phyloP scores from a whole-genome alignment of 1,140 invertebrate species.

The Pseudomyrmex dendroicus region DNA sequence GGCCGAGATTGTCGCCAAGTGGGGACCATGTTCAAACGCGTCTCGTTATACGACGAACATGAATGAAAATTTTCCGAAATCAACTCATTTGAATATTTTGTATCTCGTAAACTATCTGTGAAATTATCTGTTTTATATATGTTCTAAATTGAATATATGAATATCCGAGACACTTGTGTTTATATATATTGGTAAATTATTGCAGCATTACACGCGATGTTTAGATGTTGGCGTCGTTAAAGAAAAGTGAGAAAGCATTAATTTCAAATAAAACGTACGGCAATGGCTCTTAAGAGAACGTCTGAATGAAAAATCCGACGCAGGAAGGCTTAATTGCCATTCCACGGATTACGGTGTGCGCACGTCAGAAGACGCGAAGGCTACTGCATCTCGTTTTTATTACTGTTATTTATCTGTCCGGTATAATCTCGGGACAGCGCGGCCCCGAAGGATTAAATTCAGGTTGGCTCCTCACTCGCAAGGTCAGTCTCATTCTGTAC shows the following conservation, averaged over 20 bases:
- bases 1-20: constrained; percentile 65
- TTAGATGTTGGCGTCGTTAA: not conserved
- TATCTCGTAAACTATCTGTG: too few species aligned
- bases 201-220: not conserved
- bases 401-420: constrained; percentile 73
- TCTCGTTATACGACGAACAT: not conserved
- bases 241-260: not conserved
- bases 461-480: constrained; percentile 72
- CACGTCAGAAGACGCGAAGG: constrained; percentile 48
- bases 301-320: constrained; percentile 28
- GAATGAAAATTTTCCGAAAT: not conserved
- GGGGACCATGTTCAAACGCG: constrained; percentile 42
- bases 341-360: constrained; percentile 59
- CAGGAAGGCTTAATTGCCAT: constrained; percentile 60
- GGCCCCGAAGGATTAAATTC: constrained; percentile 72
- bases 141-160: too few species aligned
- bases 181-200: too few species aligned
- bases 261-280: constrained; percentile 23
- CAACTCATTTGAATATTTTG: not conserved
- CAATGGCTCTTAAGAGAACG: constrained; percentile 9
- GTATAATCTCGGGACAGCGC: constrained; percentile 48
- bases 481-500: constrained; percentile 68
- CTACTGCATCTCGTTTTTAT: constrained; percentile 55
- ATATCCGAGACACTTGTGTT: too few species aligned
- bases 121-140: too few species aligned